Base-by-base conservation (phyloP, 2,888 invertebrate species). In the Troides aeacus region DNA sequence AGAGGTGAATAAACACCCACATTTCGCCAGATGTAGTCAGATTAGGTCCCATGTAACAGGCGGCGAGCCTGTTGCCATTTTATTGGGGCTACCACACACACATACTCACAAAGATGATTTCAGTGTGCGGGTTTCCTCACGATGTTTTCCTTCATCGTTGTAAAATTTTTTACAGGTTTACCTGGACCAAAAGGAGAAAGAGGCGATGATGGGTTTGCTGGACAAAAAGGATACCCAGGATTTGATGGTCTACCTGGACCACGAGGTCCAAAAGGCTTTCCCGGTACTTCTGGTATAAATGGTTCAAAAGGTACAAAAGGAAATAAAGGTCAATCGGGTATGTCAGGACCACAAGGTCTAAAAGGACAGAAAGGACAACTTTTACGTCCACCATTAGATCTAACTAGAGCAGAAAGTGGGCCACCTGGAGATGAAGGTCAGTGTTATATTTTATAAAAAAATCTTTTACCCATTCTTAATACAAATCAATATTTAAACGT, bases 401-500 rank as follows among this genome's bases (percentile, higher is more conserved):
- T 80, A 79, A 92, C 80, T 1, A 79, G 73, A 74, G 84, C 89
- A 36, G 86, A 87, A 39, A 85, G 87, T 53, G 96, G 96, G 68
- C 91, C 88, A 62, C 88, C 88, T 10, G 97, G 97, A 62, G 83
- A 94, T 0, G 86, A 89, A 57, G 95, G 95, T 81, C 80, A 46
- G 21, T 39, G n/a, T 24, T 6, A 57, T 36, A 64, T 24, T 24
- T 36, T 30, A 10, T 24, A 10, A 59, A 65, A 50, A 6, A 60
- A n/a, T 42, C 30, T 59, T 23, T 5, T 53, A 53, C 6, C 50
- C 21, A 21, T 21, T 21, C 21, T 21, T 21, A 21, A 21, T 0
- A 21, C 21, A 21, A 21, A 21, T 21, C 21, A 21, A 21, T 21
- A 21, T 21, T 21, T 50, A 50, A 50, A 12, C 50, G 8, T 3